A percentile compares a stretch with the other conserved stretches of the same genome.
These are phyloP conservation scores for Mycteria americana DNA, from an alignment of 2,797 vertebrate genomes.

Conservation along the genomic window DNA sequence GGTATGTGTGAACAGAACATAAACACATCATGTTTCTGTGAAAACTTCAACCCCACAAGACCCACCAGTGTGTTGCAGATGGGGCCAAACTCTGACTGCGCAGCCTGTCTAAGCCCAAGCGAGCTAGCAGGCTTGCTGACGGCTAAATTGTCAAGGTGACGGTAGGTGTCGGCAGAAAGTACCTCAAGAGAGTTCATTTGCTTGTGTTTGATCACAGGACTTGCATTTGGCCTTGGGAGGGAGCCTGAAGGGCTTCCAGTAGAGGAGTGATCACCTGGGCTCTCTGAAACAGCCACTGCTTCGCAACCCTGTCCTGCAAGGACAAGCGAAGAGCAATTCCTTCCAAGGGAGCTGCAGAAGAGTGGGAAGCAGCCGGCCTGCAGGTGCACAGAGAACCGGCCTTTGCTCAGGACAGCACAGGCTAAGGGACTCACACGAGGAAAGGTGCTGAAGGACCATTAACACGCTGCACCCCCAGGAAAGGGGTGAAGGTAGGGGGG, in stretches of 20 bases:
- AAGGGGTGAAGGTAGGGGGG: neutral
- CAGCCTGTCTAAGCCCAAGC: neutral
- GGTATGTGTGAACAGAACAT: neutral
- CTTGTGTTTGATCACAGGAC: constrained; percentile 13
- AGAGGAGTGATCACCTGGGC: neutral
- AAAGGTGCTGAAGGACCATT: neutral
- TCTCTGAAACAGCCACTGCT: neutral
- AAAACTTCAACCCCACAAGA: neutral
- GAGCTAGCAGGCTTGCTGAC: neutral
- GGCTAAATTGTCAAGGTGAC: neutral
- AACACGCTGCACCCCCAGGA: neutral
- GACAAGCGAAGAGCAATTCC: neutral
- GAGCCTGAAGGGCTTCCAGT: constrained; percentile 23
- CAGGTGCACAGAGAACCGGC: neutral
- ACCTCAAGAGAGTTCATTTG: neutral
- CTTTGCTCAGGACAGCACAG: neutral
- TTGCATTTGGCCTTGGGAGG: neutral
- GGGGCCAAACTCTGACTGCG: neutral
- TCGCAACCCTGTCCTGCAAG: neutral
- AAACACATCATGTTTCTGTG: neutral
- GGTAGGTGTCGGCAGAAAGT: neutral
- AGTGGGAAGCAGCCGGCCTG: neutral
- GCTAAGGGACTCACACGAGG: neutral
- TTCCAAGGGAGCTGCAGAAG: neutral
- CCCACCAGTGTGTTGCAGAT: neutral